phyloP scores from a whole-genome alignment of 2,113 vertebrate genomes.

The Patagioenas fasciata region DNA sequence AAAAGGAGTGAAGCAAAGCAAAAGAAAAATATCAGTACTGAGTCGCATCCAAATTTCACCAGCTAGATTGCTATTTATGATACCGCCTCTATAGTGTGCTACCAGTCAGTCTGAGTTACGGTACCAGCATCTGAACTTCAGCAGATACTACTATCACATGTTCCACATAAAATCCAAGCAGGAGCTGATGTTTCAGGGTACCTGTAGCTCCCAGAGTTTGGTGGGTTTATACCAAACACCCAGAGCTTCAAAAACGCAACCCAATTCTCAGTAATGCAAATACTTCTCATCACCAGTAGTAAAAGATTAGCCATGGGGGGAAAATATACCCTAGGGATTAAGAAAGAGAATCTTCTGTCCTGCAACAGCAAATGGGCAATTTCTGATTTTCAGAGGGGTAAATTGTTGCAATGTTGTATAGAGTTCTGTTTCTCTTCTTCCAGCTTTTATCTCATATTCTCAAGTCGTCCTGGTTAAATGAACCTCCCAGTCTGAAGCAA shows the following conservation, averaged over 20 bases:
- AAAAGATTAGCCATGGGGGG: neutral
- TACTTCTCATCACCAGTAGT: neutral
- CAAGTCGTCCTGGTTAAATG: neutral
- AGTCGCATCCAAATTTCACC: neutral
- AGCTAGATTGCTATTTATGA: neutral
- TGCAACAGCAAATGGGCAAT: neutral
- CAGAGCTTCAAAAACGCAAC: neutral
- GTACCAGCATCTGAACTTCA: neutral
- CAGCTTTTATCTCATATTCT: neutral
- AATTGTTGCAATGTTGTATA: neutral
- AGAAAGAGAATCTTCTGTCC: neutral
- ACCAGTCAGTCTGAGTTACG: neutral
- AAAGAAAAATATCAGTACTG: neutral
- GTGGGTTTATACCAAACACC: neutral
- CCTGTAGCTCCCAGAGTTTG: neutral
- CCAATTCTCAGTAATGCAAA: rapidly evolving
- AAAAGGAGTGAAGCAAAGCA: neutral
- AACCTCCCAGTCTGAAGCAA: neutral
- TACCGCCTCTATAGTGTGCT: neutral
- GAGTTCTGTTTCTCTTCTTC: neutral
- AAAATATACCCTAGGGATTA: neutral
- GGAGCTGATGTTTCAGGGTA: neutral
- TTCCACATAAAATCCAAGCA: neutral
- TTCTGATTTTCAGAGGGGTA: neutral
- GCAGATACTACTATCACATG: neutral